phyloP scores from a whole-genome alignment of 2,113 vertebrate species.

The Coracopsis vasa region DNA sequence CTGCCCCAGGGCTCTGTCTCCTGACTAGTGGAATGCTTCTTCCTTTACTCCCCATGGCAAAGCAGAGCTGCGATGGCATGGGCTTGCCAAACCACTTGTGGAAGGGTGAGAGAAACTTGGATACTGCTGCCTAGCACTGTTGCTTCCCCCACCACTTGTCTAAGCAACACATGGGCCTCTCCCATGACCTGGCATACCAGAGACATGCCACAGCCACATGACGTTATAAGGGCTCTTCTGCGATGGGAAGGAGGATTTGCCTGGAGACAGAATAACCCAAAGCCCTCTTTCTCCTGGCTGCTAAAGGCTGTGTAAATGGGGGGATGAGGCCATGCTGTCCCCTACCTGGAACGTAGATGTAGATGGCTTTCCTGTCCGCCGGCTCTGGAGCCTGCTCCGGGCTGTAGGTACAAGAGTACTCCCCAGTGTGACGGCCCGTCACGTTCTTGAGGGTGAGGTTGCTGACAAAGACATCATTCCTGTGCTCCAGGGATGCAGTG shows the following conservation, averaged over 20 bases:
- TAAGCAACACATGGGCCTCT: background rate
- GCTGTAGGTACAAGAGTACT: conserved; percentile 81
- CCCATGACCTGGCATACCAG: background rate
- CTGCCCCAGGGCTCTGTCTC: background rate
- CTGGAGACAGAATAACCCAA: background rate
- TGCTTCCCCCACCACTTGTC: background rate
- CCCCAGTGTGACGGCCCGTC: conserved; percentile 83
- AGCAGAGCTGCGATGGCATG: rapidly evolving
- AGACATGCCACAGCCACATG: background rate
- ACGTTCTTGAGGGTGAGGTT: conserved; percentile 77
- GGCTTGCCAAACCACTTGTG: background rate
- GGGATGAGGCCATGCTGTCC: background rate
- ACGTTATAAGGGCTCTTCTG: background rate
- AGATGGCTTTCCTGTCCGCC: conserved; percentile 68
- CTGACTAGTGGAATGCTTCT: background rate
- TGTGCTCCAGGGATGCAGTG: background rate
- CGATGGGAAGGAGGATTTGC: background rate
- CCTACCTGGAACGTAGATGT: conserved; percentile 91
- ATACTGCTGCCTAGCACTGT: rapidly evolving
- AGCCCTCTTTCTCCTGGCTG: background rate
- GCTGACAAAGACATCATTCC: conserved; percentile 65
- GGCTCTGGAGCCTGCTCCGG: background rate
- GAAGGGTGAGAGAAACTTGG: background rate
- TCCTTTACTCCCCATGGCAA: background rate
- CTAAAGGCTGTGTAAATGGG: background rate